Percentiles rank a stretch among this genome's conserved stretches.
These are phyloP conservation scores for Drosophila mayaguana DNA, from an alignment of 2,888 invertebrate genomes.

Conservation along the genomic window DNA sequence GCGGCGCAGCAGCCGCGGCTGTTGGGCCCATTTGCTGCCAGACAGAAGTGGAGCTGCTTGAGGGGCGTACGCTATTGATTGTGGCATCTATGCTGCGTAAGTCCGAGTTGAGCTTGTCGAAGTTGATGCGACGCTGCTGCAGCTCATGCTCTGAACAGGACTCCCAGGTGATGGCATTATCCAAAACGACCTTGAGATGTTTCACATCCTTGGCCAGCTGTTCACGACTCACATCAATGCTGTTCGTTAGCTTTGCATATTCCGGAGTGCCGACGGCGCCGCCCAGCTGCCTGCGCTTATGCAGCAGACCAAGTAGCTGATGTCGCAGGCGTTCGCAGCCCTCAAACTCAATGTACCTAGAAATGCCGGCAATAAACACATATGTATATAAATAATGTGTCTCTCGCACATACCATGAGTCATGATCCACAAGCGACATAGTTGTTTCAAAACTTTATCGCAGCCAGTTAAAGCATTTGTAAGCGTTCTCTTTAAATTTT, in stretches of 20 bases:
- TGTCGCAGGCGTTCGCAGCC: constrained; percentile 88
- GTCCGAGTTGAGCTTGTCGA: constrained; percentile 88
- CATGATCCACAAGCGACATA: constrained; percentile 85
- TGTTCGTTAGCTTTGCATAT: constrained; percentile 87
- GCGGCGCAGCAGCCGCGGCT: constrained; percentile 78
- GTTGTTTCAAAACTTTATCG: constrained; percentile 32
- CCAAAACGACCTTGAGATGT: constrained; percentile 87
- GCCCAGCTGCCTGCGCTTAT: constrained; percentile 86
- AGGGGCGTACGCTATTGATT: constrained; percentile 46
- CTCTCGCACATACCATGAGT: constrained; percentile 81
- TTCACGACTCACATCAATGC: constrained; percentile 87
- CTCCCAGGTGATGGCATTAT: constrained; percentile 83
- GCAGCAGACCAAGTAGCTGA: constrained; percentile 88
- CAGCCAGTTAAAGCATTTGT: constrained; percentile 33
- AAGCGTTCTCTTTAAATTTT: constrained; percentile 16
- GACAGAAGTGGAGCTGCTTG: constrained; percentile 23
- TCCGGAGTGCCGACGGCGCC: constrained; percentile 78
- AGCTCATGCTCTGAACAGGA: constrained; percentile 86
- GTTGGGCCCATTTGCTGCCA: constrained; percentile 47
- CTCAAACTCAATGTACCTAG: constrained; percentile 88
- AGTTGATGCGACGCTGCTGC: constrained; percentile 87
- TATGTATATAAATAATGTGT: not conserved
- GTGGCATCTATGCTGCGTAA: constrained; percentile 86
- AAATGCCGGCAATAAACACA: no score
- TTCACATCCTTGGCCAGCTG: constrained; percentile 88